Percentiles rank a stretch among this genome's conserved stretches.
phyloP scores from a whole-genome alignment of 2,888 invertebrate species.

The Alcis repandata region DNA sequence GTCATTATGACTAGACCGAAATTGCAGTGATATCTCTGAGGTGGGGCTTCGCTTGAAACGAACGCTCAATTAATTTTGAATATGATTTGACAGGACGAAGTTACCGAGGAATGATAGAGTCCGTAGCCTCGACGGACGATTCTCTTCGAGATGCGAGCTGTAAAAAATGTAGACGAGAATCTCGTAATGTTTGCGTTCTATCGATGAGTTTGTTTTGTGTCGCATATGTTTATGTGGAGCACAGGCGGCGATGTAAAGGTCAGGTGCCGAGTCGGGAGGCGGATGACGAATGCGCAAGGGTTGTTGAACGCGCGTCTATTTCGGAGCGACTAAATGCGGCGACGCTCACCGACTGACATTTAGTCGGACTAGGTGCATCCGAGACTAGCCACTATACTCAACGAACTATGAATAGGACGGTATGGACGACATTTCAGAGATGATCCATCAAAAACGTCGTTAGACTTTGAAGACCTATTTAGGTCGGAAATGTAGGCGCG shows the following conservation, averaged over 20 bases:
- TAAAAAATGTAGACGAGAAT: constrained; percentile 32
- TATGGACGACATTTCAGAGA: constrained; percentile 19
- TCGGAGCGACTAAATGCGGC: constrained; percentile 82
- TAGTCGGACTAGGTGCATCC: constrained; percentile 82
- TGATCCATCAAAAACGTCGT: constrained; percentile 26
- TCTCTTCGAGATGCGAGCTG: constrained; percentile 13
- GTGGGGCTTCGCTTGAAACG: constrained; percentile 62
- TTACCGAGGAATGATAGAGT: constrained; percentile 43
- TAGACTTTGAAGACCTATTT: constrained; percentile 15
- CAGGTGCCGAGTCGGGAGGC: constrained; percentile 60
- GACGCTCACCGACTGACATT: constrained; percentile 84
- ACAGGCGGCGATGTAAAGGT: constrained; percentile 72
- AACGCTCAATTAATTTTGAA: constrained; percentile 78
- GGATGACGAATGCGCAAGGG: constrained; percentile 82
- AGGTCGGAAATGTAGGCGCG: constrained; percentile 21
- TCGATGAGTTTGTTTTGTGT: constrained; percentile 47
- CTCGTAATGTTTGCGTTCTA: constrained; percentile 51
- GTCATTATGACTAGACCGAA: constrained; percentile 76
- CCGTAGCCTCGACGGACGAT: not conserved
- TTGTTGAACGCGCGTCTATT: constrained; percentile 85
- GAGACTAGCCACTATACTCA: constrained; percentile 54
- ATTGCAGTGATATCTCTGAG: constrained; percentile 72
- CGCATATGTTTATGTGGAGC: constrained; percentile 48
- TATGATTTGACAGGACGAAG: constrained; percentile 72
- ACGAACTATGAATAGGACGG: constrained; percentile 24